phyloP scores from a whole-genome alignment of 2,797 vertebrate species.

The Tokudaia muenninki region DNA sequence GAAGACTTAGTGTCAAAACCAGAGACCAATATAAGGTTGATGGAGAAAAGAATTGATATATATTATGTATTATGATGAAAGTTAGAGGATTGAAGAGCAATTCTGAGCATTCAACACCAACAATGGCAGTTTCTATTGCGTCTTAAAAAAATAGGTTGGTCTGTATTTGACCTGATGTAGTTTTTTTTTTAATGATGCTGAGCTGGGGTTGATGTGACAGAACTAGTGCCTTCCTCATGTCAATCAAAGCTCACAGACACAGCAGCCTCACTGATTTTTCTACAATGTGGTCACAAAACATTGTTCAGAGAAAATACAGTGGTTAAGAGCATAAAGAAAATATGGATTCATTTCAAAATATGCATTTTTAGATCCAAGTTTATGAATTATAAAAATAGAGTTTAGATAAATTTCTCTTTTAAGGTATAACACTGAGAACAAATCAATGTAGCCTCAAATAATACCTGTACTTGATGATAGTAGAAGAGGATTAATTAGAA shows the following conservation, averaged over 20 bases:
- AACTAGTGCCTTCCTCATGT: not conserved
- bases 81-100: constrained; percentile 44
- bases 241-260: not conserved
- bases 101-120: constrained; percentile 28
- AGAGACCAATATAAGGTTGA: constrained; percentile 49
- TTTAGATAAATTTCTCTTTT: constrained; percentile 39
- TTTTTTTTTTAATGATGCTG: not conserved
- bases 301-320: not conserved
- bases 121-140: constrained; percentile 42
- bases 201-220: not conserved
- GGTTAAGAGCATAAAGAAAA: not conserved
- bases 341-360: constrained; percentile 29
- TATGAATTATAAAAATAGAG: not conserved
- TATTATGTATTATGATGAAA: constrained; percentile 27
- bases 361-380: not conserved
- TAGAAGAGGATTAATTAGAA: constrained; percentile 6
- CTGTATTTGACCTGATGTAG: constrained; percentile 46
- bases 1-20: constrained; percentile 69
- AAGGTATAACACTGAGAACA: not conserved
- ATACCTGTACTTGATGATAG: not conserved
- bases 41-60: constrained; percentile 38
- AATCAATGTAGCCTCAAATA: not conserved
- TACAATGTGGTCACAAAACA: not conserved
- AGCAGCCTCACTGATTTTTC: constrained; percentile 4
- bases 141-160: constrained; percentile 48